These are phyloP conservation scores for Cairina moschata DNA, from an alignment of 2,113 vertebrate genomes.

Conservation along the genomic window DNA sequence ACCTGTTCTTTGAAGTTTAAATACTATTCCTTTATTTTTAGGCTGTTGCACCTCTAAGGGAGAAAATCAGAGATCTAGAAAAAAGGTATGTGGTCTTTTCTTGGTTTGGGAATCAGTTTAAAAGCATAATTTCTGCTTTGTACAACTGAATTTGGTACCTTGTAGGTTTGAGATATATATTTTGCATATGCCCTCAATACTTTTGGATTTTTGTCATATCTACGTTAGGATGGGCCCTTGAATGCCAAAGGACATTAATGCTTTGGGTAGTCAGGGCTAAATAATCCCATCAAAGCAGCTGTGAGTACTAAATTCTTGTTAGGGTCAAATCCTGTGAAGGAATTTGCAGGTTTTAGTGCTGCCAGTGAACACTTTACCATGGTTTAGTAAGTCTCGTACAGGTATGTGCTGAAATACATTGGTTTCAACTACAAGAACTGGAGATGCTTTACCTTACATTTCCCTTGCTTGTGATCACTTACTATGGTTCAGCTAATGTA, in stretches of 20 bases:
- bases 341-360: background rate
- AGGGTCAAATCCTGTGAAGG: background rate
- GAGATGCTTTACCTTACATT: background rate
- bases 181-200: background rate
- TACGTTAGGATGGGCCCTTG: background rate
- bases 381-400: background rate
- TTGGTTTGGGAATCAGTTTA: background rate
- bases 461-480: background rate
- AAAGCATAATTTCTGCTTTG: background rate
- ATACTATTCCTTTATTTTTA: slow-evolving; percentile 63
- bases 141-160: background rate
- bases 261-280: background rate
- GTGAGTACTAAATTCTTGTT: background rate
- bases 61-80: slow-evolving; percentile 86
- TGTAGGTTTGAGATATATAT: background rate
- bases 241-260: background rate
- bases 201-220: background rate
- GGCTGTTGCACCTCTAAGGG: slow-evolving; percentile 82
- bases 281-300: background rate
- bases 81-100: slow-evolving; percentile 80
- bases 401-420: background rate
- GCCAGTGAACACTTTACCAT: background rate
- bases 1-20: background rate
- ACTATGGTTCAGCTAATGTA: background rate
- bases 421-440: background rate